Evolutionary conservation across 2,113 vertebrate species (phyloP), one percentile per base, ranked within the genome.

Genomic region (Pitta sordida): DNA sequence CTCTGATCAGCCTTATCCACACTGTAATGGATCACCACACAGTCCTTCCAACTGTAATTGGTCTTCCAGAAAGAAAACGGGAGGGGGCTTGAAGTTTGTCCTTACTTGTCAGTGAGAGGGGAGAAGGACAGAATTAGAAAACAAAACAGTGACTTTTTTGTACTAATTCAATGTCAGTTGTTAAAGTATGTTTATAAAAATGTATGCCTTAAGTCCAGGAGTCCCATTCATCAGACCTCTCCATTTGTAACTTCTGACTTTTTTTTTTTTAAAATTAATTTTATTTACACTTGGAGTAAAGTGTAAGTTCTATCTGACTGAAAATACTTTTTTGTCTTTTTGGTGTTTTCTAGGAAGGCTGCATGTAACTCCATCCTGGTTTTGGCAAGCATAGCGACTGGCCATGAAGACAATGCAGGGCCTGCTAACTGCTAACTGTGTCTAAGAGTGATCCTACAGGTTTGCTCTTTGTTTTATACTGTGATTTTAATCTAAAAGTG

Each of bases 261-360:
- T 88, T 21, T 7, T 8, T 59, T 73, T 64, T 51, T 44, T 20
- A 34, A 11, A 3, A 46, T 58, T 71, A 0, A 29, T 80, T 91
- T 78, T 75, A 5, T 13, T 36, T 59, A 41, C n/a, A 71, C 4
- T 34, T 89, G 24, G 14, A 79, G 7, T 67, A 63, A 88, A 88
- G 6, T 27, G 1, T 67, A 59, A 77, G 21, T 92, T 59, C 17
- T 88, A 4, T 41, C 80, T 83, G 81, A 87, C 58, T 44, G 27
- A 77, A 46, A 41, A 3, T 10, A 29, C 10, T 58, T 59, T 84
- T 91, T 65, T 67, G 12, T 81, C 13, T 64, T 52, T 13, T 74
- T 91, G 67, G 7, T 96, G 43, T 96, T 95, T 97, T 96, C 29
- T 85, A 98, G 98, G 87, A 46, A 88, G 48, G 3, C 84, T 75